phyloP scores from a whole-genome alignment of 30 jellyfish, hydroid and myxozoan species.

The Pseudorhiza aurosa region DNA sequence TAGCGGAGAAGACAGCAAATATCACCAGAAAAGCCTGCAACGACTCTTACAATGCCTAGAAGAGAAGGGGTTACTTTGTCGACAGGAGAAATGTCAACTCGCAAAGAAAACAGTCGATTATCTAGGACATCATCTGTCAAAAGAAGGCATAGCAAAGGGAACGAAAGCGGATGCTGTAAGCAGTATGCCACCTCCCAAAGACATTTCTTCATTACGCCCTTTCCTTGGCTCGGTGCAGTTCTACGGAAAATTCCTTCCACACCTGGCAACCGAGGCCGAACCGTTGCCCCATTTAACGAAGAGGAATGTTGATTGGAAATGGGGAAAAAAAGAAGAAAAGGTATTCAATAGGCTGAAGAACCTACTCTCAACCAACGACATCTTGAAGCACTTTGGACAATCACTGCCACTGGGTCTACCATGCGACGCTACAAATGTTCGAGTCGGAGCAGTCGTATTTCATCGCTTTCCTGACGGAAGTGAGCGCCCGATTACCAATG shows the following conservation, averaged over 20 bases:
- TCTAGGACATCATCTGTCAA: conserved; percentile 44
- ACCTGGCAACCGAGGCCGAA: conserved; percentile 18
- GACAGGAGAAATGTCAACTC: too few relatives aligned
- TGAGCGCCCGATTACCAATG: conserved; percentile 52
- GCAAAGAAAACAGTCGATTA: conserved; percentile 37
- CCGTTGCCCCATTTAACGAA: conserved; percentile 41
- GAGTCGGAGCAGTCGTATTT: conserved; percentile 53
- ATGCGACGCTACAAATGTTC: conserved; percentile 38
- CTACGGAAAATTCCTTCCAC: conserved; percentile 41
- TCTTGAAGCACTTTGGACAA: conserved; percentile 50
- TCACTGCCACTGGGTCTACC: conserved; percentile 28
- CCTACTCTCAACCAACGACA: conserved; percentile 9
- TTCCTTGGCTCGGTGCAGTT: conserved; percentile 57
- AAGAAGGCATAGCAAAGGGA: conserved; percentile 46
- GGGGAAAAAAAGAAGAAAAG: conserved; percentile 24
- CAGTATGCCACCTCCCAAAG: conserved; percentile 49
- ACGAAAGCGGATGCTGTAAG: conserved; percentile 40
- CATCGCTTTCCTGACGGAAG: conserved; percentile 45
- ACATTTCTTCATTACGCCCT: conserved; percentile 31
- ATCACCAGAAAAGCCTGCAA: too few relatives aligned
- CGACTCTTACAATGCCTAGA: too few relatives aligned
- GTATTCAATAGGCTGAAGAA: conserved; percentile 24
- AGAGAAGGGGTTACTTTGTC: too few relatives aligned
- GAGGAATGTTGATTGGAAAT: conserved; percentile 28
- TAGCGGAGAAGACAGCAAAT: too few relatives aligned